A percentile compares a stretch with the other conserved stretches of the same genome.
Evolutionary conservation across 2,113 vertebrate genomes (phyloP).

Genomic region (Myotis yumanensis): DNA sequence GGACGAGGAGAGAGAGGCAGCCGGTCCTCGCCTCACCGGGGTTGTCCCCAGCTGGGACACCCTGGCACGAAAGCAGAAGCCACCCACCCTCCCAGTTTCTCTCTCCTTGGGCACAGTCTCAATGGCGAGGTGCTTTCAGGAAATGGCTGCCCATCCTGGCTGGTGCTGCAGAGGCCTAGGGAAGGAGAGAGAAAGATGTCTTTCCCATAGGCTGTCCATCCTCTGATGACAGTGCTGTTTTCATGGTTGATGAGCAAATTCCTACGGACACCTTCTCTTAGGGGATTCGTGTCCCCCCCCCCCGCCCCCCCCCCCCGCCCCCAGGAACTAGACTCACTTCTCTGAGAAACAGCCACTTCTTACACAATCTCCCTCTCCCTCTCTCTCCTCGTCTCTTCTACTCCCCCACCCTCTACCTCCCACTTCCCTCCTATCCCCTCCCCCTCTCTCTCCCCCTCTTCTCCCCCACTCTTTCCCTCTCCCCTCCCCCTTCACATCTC

Average conservation of each 20-base stretch:
- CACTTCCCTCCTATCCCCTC: no score
- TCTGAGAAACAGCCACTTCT: conserved; percentile 78
- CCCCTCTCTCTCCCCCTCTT: not conserved
- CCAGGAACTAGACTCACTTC: conserved; percentile 84
- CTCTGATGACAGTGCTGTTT: conserved; percentile 86
- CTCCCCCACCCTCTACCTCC: accelerated
- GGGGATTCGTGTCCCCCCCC: conserved; percentile 86
- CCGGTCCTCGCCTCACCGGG: accelerated
- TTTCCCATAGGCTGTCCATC: conserved; percentile 81
- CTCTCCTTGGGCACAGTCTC: conserved; percentile 38
- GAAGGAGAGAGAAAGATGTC: conserved; percentile 65
- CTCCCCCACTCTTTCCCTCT: not conserved
- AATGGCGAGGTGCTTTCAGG: conserved; percentile 76
- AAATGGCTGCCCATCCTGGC: not conserved
- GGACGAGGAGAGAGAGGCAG: not conserved
- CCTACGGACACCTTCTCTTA: conserved; percentile 81
- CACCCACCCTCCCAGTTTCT: not conserved
- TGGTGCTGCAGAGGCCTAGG: conserved; percentile 23
- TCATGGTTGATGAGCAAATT: conserved; percentile 87
- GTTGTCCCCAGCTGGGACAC: not conserved
- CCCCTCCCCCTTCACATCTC: accelerated
- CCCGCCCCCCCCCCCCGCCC: conserved; percentile 70
- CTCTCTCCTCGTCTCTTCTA: accelerated
- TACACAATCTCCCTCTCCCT: conserved; percentile 65
- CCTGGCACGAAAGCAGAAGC: not conserved